Evolutionary conservation across 2,797 vertebrate genomes (phyloP), one percentile per base, ranked within the genome.

Genomic region (Coluber constrictor): DNA sequence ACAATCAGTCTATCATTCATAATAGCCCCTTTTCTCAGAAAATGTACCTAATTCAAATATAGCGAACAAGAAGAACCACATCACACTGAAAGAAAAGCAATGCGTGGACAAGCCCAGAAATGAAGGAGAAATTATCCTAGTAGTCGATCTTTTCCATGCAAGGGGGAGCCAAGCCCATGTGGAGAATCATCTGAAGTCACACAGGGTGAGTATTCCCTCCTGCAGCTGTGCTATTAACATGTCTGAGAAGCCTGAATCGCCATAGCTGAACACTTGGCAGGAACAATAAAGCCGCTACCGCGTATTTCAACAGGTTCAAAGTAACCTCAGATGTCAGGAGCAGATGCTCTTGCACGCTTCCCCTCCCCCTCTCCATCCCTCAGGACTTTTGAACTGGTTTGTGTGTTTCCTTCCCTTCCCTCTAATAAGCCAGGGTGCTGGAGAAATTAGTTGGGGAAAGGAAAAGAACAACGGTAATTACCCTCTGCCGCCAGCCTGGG

Each of bases 251-350:
- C 13, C 92, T 91, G 95, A 94, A 96, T 97, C 94, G 93, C 95
- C 61, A 95, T 96, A 96, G 96, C 95, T 94, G 95, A 97, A 94
- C 96, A 94, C 94, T 96, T 97, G 96, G 96, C 96, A 97, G 94
- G 95, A 96, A 97, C 96, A 97, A 96, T 96, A 97, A 97, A 97
- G 96, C 96, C 94, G 94, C 94, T 93, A 95, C 93, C 95, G 94
- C 94, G 87, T 96, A 97, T 96, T 97, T 97, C 96, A 97, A 97
- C 95, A 96, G 96, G 97, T 97, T 97, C 96, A 97, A 97, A 97
- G 96, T 95, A 97, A 97, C 96, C 96, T 97, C 97, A 97, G 96
- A 96, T 95, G 96, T 96, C 95, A 94, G 94, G 59, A 96, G 95
- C 96, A 97, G 96, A 96, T 97, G 96, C 95, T 97, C 95, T 96